Base-by-base conservation (phyloP, 2,797 vertebrate species). In the Scolopax bukidnonensis region DNA sequence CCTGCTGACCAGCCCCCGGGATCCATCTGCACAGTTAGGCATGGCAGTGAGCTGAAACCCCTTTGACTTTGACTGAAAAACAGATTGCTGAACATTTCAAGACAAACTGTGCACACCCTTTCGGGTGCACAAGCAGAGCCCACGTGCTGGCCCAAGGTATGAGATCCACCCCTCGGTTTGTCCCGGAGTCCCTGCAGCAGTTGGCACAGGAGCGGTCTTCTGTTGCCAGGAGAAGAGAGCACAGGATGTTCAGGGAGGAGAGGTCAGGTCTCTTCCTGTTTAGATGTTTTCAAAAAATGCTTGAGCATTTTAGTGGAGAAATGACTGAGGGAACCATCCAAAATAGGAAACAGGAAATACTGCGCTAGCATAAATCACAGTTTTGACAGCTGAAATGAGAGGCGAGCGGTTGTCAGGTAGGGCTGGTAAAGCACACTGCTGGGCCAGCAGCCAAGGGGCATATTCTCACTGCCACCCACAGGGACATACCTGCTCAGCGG, bases 221-320 rank as follows among this genome's bases (percentile, higher is more conserved):
- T 65, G 65, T 56, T 94, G 91, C 95, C 96, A 96, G 94, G 63
- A 92, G 64, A 77, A 89, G 85, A 45, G 51, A 95, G 95, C 87
- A 96, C 93, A 90, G 6, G 12, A 95, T 96, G 91, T 97, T 92
- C 89, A 51, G 51, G 68, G 89, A 95, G 71, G 78, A 94, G 77
- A 93, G 94, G 89, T 96, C 95, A 90, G 87, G 73, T 96, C 95
- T 95, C 89, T 95, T 96, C 97, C 96, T 96, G 97, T 93, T 97
- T 84, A 87, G 94, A 95, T 91, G 69, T 61, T 93, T 96, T 68
- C 16, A 81, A 79, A 87, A 88, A 89, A 93, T 20, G 41, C 85
- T 88, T 73, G 32, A 96, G 80, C 81, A n/a, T 92, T 92, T 91
- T 87, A 89, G 74, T 89, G 93, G 90, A 96, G 96, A 97, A 89